Conservation (phyloP, 2,888 invertebrate species). For the Oscheius myriophilus region DNA sequence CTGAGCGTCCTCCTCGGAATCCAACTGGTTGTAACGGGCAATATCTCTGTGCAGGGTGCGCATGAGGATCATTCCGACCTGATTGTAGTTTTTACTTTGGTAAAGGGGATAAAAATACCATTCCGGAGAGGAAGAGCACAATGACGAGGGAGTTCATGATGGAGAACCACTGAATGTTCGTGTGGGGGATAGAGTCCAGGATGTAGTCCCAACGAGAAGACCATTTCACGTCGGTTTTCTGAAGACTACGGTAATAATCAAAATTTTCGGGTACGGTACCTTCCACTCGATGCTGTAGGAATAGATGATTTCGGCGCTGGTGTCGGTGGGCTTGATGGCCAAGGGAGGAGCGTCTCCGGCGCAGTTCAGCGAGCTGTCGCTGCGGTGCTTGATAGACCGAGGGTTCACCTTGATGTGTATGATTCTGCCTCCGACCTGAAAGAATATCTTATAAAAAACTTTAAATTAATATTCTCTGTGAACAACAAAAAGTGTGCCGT, state of each 20-base stretch:
- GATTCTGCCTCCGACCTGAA: slow-evolving; percentile 84
- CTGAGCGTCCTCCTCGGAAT: slow-evolving; percentile 74
- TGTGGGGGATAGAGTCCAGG: slow-evolving; percentile 95
- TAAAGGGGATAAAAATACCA: slow-evolving; percentile 76
- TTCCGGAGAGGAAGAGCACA: slow-evolving; percentile 87
- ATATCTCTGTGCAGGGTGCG: slow-evolving; percentile 97
- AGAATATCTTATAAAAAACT: too few species aligned
- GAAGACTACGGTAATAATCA: slow-evolving; percentile 9
- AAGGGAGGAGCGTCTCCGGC: slow-evolving; percentile 77
- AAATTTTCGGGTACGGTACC: too few species aligned
- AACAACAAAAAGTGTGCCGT: too few species aligned
- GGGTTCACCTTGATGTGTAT: slow-evolving; percentile 76
- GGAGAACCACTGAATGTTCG: slow-evolving; percentile 78
- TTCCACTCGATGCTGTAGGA: slow-evolving; percentile 86
- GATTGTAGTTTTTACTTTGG: not conserved
- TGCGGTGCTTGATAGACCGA: slow-evolving; percentile 71
- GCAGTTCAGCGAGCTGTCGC: slow-evolving; percentile 57
- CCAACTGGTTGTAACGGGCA: slow-evolving; percentile 91
- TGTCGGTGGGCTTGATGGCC: slow-evolving; percentile 77
- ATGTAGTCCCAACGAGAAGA: slow-evolving; percentile 99
- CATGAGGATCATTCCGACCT: slow-evolving; percentile 93
- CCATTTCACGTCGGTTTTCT: slow-evolving; percentile 82
- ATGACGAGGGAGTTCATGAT: slow-evolving; percentile 97
- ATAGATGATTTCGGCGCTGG: slow-evolving; percentile 79
- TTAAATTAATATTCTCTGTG: too few species aligned